Evolutionary conservation across 2,888 invertebrate genomes (phyloP), one percentile per base, ranked within the genome.

Genomic region (Agriotes lineatus): DNA sequence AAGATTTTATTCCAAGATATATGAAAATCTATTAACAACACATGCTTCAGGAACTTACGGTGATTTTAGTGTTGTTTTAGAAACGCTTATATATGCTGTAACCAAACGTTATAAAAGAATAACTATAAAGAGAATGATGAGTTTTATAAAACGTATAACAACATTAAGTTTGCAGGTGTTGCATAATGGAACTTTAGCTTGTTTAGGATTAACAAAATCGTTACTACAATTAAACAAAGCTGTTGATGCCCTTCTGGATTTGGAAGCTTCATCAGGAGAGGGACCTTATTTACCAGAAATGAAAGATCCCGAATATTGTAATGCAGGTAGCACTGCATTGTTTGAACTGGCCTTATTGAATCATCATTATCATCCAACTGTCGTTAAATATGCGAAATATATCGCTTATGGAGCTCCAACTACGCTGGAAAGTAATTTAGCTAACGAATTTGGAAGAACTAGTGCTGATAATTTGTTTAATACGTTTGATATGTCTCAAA

Each of bases 291-390:
- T 92, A 74, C 90, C 96, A 0, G 88, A 89, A 79, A 79, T 94
- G 16, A 87, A 91, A 20, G 94, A 96, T 76, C 96, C 97, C 0
- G 96, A 96, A 83, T 95, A 96, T 85, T 92, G 94, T 80, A 90
- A 92, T 85, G 96, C 97, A n/a, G 88, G 90, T 71, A 90, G 90
- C 74, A 91, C 95, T 0, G 87, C 90, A 0, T 84, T 95, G 16
- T 93, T 92, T 87, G 97, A 97, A 84, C 85, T 96, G 30, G 79
- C 88, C 1, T 80, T 88, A 4, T 85, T 91, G 52, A 73, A 85
- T 77, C 84, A 87, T 2, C 96, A 96, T 85, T 94, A 93, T 85
- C 95, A 96, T 83, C 93, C 93, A 5, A 86, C 88, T 25, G 93
- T 95, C 9, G 81, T 89, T 64, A 87, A 86, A 74, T 87, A 90